These are phyloP conservation scores for Ailurus styani DNA, from an alignment of 2,113 vertebrate genomes.

Conservation along the genomic window DNA sequence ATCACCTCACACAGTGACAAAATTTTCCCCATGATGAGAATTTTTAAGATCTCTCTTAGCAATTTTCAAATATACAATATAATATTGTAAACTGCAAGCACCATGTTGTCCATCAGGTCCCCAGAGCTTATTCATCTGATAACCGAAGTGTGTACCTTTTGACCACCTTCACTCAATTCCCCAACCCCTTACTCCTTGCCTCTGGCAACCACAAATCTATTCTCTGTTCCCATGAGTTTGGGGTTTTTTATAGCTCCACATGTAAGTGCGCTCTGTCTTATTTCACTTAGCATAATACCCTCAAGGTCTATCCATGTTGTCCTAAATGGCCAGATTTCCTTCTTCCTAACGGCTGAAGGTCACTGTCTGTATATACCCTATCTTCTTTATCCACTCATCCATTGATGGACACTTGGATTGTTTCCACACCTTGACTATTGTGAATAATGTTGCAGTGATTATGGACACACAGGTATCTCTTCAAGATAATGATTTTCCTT, in stretches of 20 bases:
- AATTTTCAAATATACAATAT: background rate
- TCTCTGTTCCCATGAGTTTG: background rate
- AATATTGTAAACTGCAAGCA: background rate
- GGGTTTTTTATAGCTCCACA: background rate
- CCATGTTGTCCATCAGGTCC: background rate
- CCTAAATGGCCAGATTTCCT: background rate
- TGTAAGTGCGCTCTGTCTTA: background rate
- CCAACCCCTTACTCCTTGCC: background rate
- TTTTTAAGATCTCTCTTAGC: background rate
- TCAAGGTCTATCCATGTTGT: background rate
- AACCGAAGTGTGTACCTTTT: background rate
- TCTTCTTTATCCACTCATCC: background rate
- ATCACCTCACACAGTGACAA: no score
- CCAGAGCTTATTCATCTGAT: background rate
- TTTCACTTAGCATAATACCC: background rate
- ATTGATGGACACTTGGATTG: background rate
- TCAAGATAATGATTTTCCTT: background rate
- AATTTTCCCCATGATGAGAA: background rate
- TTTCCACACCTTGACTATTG: background rate
- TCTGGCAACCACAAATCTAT: background rate
- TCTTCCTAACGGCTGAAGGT: background rate
- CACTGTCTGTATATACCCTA: background rate
- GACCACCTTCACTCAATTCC: background rate
- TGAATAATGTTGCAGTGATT: background rate
- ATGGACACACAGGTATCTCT: background rate